These are phyloP conservation scores for Eupeodes luniger DNA, from an alignment of 2,888 invertebrate genomes.

Conservation along the genomic window DNA sequence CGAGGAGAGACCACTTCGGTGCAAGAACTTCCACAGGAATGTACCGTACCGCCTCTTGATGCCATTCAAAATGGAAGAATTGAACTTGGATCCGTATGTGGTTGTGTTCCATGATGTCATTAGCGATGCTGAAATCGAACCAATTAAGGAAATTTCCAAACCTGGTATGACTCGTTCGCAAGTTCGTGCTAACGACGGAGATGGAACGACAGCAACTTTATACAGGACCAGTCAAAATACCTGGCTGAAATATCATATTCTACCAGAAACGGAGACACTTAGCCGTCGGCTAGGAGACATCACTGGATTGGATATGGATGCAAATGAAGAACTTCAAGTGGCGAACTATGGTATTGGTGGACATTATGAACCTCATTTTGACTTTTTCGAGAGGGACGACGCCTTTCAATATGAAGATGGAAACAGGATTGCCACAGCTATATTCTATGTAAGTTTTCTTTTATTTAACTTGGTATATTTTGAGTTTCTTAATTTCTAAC, in stretches of 20 bases:
- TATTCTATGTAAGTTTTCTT: constrained; percentile 93
- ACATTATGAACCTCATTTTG: constrained; percentile 88
- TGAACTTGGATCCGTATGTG: constrained; percentile 85
- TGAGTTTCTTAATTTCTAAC: neutral
- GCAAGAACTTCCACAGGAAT: constrained; percentile 75
- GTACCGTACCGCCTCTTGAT: constrained; percentile 77
- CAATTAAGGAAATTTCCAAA: constrained; percentile 85
- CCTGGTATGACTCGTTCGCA: constrained; percentile 84
- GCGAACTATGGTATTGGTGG: constrained; percentile 90
- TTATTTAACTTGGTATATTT: neutral
- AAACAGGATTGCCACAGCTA: constrained; percentile 97
- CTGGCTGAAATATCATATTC: constrained; percentile 83
- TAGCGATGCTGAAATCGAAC: constrained; percentile 85
- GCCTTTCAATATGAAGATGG: constrained; percentile 84
- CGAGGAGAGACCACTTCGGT: constrained; percentile 77
- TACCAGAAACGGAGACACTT: constrained; percentile 79
- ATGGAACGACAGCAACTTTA: constrained; percentile 89
- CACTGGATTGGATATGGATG: constrained; percentile 86
- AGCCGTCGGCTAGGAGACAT: constrained; percentile 87
- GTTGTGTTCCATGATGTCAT: constrained; percentile 86
- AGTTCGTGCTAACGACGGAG: constrained; percentile 94
- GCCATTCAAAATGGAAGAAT: constrained; percentile 85
- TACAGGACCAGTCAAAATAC: constrained; percentile 88
- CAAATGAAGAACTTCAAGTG: constrained; percentile 87
- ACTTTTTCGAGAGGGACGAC: constrained; percentile 85